Evolutionary conservation across 1,140 invertebrate species (phyloP), one percentile per base, ranked within the genome.

Genomic region (Drosophila pseudoobscura): DNA sequence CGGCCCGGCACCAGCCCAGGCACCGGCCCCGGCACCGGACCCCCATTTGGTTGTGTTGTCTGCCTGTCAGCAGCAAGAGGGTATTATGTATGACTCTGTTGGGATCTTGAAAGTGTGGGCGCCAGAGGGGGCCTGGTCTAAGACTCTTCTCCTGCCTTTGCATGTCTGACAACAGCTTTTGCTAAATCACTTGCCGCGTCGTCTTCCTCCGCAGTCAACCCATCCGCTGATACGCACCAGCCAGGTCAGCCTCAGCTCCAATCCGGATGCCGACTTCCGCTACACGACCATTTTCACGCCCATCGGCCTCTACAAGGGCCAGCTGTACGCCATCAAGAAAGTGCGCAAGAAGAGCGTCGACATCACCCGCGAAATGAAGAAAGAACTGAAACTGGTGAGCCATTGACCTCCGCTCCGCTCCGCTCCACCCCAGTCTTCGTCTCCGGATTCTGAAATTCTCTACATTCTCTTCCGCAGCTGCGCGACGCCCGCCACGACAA

Each of bases 331-430:
- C 0, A 94, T 99, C 9, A 98, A 98, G 82, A 95, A 95, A 55
- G 93, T 98, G 1, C 93, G 95, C 55, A 96, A 97, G 87, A 97
- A 97, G 92, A 95, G 95, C 39, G 95, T 98, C 20, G 98, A 99
- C 80, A 96, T 99, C 8, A 98, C 95, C 0, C 92, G 97, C 49
- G 95, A 96, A 80, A 97, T 98, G 94, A 98, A 99, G 91, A 98
- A 98, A 87, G 97, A 99, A 93, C 94, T 99, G 49, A 99, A 99
- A 94, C 94, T 97, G 92, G 96, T 96, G 91, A 94, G 93, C 91
- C 17, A 9, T 6, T 20, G 3, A 24, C 3, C 5, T 15, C 15
- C 15, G 15, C 15, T 15, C n/a, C n/a, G n/a, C n/a, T 26, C 0
- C 29, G 41, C 31, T 13, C 6, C 50, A 53, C 45, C 26, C 7